phyloP scores from a whole-genome alignment of 2,888 invertebrate species.

The Oscheius sp. region DNA sequence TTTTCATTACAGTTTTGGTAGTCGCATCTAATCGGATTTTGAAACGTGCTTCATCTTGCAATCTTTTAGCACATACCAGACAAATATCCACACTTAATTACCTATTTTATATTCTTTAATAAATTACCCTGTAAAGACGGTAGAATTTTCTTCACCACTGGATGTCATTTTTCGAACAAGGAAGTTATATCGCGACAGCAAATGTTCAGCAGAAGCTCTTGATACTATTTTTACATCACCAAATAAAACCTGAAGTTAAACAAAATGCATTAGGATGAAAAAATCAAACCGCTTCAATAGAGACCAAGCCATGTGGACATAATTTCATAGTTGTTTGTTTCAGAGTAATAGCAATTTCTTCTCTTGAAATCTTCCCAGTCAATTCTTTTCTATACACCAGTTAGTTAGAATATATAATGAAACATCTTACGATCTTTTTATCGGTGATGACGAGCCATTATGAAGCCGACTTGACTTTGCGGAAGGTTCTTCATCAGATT shows the following conservation, averaged over 20 bases:
- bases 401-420: neutral
- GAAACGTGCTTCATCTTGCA: slow-evolving; percentile 53
- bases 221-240: slow-evolving; percentile 65
- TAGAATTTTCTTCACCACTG: neutral
- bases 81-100: slow-evolving; percentile 58
- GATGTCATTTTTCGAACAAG: slow-evolving; percentile 17
- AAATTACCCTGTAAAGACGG: slow-evolving; percentile 37
- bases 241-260: slow-evolving; percentile 37
- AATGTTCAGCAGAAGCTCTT: slow-evolving; percentile 41
- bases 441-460: neutral
- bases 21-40: slow-evolving; percentile 45
- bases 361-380: neutral
- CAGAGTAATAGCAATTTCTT: slow-evolving; percentile 37
- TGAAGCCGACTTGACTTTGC: neutral
- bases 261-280: neutral
- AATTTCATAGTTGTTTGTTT: slow-evolving; percentile 37
- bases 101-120: neutral
- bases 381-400: neutral
- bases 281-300: slow-evolving; percentile 48
- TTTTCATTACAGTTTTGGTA: slow-evolving; percentile 34
- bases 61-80: slow-evolving; percentile 49
- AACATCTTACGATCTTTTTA: neutral
- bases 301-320: slow-evolving; percentile 61
- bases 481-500: neutral
- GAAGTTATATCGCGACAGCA: slow-evolving; percentile 52